Evolutionary conservation across 1,140 invertebrate species (phyloP).

Genomic region (Lineus longissimus): DNA sequence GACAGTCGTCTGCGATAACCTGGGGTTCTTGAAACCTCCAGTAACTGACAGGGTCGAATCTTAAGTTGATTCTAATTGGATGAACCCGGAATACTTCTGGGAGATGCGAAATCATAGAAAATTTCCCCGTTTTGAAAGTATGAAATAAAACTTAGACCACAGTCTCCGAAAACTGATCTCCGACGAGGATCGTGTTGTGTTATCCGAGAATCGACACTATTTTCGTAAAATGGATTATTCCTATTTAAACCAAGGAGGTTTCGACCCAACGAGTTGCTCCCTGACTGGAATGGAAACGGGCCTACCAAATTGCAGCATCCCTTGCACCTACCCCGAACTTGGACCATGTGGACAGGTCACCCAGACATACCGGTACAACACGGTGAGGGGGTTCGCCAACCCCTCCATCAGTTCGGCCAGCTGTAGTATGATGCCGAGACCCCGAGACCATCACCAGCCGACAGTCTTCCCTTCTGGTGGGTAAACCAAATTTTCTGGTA

Average conservation of each 20-base stretch:
- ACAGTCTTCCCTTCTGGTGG: constrained; percentile 46
- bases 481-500: constrained; percentile 38
- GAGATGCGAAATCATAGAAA: constrained; percentile 1
- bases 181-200: too few relatives aligned
- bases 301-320: constrained; percentile 61
- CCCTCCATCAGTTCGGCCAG: constrained; percentile 36
- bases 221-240: constrained; percentile 13
- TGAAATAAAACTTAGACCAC: constrained; percentile 1
- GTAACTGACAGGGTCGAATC: constrained; percentile 1
- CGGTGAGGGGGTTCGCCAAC: constrained; percentile 37
- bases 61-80: constrained; percentile 4
- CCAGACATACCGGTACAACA: constrained; percentile 54
- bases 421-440: constrained; percentile 44
- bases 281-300: constrained; percentile 63
- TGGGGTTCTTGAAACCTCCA: background rate
- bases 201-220: background rate
- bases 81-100: constrained; percentile 1
- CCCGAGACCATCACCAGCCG: constrained; percentile 41
- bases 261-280: constrained; percentile 24
- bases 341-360: constrained; percentile 83
- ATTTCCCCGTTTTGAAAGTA: background rate
- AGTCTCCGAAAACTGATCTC: background rate
- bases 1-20: too few relatives aligned
- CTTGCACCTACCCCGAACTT: constrained; percentile 76
- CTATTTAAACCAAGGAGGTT: constrained; percentile 8